Evolutionary conservation across 2,113 vertebrate genomes (phyloP), one percentile per base, ranked within the genome.

Genomic region (Bungarus multicinctus): DNA sequence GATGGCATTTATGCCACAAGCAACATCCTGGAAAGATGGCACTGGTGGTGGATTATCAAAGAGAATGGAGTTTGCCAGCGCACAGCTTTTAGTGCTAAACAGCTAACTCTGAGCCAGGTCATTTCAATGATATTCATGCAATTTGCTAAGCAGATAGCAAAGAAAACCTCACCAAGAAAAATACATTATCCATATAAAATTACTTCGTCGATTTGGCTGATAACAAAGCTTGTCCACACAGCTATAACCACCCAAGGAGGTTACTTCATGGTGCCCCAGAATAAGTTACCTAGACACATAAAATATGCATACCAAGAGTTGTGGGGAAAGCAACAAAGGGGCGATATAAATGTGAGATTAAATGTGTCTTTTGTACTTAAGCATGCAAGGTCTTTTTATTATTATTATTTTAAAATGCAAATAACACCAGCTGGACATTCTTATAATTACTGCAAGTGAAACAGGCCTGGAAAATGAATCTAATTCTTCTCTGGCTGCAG

Each of bases 1-100:
- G 4, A 0, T 92, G 88, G 85, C 85, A 86, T 93, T 91, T 91
- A 18, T 89, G n/a, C 90, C 92, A 53, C 89, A 54, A 95, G n/a
- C 88, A 92, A 0, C 25, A 91, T 58, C 39, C 87, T 89, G 50
- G 53, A 88, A 92, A 14, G 90, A 95, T 94, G 53, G 18, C 91
- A 91, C 88, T 91, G 52, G 23, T 90, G 90, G 88, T 1, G 0
- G 47, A 95, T 93, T 94, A 86, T 93, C 60, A 89, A 94, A 7
- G 47, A 88, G 54, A 9, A 90, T 95, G 90, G 91, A 93, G 86
- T 91, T 64, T 95, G 93, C 54, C 91, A 92, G 39, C 64, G 64
- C 69, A 30, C 93, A 95, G 86, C 58, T 34, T 85, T 94, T 64
- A 91, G 53, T 9, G n/a, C 86, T 94, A 87, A 89, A 92, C 16